A percentile compares a stretch with the other conserved stretches of the same genome.
These are phyloP conservation scores for Nemurella pictetii DNA, from an alignment of 2,888 invertebrate genomes.

Conservation along the genomic window DNA sequence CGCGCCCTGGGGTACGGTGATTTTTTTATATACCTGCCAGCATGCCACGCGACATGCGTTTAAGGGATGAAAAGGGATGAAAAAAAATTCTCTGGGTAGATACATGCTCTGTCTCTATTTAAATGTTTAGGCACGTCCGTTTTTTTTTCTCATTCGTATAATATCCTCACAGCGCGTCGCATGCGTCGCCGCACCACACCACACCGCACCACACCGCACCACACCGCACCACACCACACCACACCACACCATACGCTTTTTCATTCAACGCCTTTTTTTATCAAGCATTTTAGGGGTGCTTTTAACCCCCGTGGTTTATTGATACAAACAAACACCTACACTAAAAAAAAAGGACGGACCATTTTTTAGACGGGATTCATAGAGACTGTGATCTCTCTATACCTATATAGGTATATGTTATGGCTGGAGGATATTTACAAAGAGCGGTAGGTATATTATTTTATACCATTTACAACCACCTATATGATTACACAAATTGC, in stretches of 20 bases:
- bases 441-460: not conserved
- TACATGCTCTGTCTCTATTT: not conserved
- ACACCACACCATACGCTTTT: not conserved
- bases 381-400: not conserved
- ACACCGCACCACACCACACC: not conserved
- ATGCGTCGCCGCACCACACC: not conserved
- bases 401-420: not conserved
- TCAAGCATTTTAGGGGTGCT: conserved; percentile 20
- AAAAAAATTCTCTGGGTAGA: not conserved
- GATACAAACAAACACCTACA: conserved; percentile 6
- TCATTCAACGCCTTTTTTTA: conserved; percentile 25
- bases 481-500: not conserved
- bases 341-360: not conserved
- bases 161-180: not conserved
- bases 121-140: not conserved
- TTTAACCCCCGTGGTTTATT: conserved; percentile 1
- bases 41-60: not conserved
- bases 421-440: not conserved
- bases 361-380: not conserved
- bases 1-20: not conserved
- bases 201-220: not conserved
- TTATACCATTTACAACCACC: not conserved
- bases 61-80: not conserved
- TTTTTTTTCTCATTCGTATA: not conserved
- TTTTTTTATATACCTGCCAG: conserved; percentile 17